Base-by-base conservation (phyloP, 2,113 vertebrate genomes). In the Mormyrus iriodes region DNA sequence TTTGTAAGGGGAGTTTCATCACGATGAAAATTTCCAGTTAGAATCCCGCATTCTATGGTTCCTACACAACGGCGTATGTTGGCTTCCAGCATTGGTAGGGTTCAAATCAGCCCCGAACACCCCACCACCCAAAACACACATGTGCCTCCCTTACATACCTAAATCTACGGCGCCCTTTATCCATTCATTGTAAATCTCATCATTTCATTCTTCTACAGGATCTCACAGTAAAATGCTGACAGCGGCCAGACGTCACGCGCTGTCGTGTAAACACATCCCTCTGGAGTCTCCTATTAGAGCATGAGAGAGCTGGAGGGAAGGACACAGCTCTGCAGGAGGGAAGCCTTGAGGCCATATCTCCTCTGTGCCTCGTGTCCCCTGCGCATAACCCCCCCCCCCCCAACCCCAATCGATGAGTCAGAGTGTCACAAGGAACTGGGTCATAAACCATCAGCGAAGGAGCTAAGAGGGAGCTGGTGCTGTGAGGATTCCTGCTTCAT, bases 401-500 rank as follows among this genome's bases (percentile, higher is more conserved):
- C 2, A 9, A 2, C 17, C 5, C 8, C 24, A 24, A 65, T 9
- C 24, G 27, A 27, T 27, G 61, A 65, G 61, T 65, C 61, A 65
- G n/a, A 76, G 31, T 39, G 69, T 76, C 69, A 39, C 69, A 76
- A 17, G 69, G 76, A 90, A 88, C 53, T 90, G 46, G 91, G 89
- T 86, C 85, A 90, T 85, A 87, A 89, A 89, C 85, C 55, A 51
- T 88, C 53, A 42, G 88, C 53, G 53, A 89, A 87, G 44, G 52
- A 65, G 15, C 5, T 55, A 7, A 44, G 69, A 61, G 73, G 61
- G 44, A 82, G 35, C 17, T n/a, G 53, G 42, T 42, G 85, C 73
- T 88, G 83, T 88, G 53, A 91, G 89, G 58, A 86, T 85, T 90
- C 53, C 48, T 6, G 49, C 61, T 86, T 12, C n/a, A 10, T 65